These are phyloP conservation scores for Diadegma fenestrale DNA, from an alignment of 2,888 invertebrate genomes.

Conservation along the genomic window DNA sequence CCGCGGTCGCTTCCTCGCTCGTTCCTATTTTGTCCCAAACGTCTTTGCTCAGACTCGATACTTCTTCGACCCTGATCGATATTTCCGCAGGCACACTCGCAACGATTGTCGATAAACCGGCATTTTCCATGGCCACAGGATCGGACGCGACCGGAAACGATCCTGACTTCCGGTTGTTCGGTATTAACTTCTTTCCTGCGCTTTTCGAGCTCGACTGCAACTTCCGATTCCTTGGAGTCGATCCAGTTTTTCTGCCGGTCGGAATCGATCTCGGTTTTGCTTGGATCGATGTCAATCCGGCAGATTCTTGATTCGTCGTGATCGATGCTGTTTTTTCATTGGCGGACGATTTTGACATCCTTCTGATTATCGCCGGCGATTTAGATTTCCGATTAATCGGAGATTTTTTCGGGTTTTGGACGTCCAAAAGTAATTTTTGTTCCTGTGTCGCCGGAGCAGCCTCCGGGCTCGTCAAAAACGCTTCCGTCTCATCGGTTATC, in stretches of 20 bases:
- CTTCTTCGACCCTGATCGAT: slow-evolving; percentile 73
- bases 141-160: not conserved
- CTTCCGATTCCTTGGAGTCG: not conserved
- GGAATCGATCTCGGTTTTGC: not conserved
- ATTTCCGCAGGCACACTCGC: slow-evolving; percentile 56
- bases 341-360: not conserved
- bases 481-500: not conserved
- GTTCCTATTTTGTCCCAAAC: slow-evolving; percentile 75
- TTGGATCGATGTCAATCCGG: not conserved
- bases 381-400: not conserved
- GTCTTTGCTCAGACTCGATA: slow-evolving; percentile 74
- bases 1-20: not conserved
- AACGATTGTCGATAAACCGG: slow-evolving; percentile 17
- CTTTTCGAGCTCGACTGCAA: not conserved
- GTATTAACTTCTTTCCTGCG: not conserved
- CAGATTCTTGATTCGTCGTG: not conserved
- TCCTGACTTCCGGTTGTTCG: not conserved
- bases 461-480: not conserved
- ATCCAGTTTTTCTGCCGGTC: not conserved
- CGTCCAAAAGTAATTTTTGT: not conserved
- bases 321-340: not conserved
- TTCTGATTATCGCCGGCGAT: not conserved
- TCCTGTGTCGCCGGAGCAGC: not conserved
- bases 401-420: not conserved
- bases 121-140: slow-evolving; percentile 65